Evolutionary conservation across 2,888 invertebrate species (phyloP).

Genomic region (Crossocerus cetratus): DNA sequence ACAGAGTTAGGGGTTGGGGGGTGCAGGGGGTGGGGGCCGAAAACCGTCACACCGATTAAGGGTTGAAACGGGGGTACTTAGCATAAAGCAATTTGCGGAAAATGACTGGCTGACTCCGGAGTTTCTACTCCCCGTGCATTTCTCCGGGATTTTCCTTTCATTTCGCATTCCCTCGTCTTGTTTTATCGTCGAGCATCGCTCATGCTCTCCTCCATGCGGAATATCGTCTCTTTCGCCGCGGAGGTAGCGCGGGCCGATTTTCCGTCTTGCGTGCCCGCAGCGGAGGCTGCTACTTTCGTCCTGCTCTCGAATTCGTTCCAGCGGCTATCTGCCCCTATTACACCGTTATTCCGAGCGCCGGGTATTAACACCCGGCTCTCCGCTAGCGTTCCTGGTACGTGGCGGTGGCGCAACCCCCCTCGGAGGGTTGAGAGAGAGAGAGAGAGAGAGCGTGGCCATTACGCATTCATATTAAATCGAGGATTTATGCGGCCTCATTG

Average conservation of each 20-base stretch:
- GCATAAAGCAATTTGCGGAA: too few relatives aligned
- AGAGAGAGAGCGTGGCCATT: too few relatives aligned
- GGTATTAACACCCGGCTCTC: conserved; percentile 4
- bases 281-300: not conserved
- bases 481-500: conserved; percentile 54
- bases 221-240: not conserved
- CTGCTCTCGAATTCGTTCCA: conserved; percentile 4
- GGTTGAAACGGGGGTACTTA: too few relatives aligned
- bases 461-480: conserved; percentile 55
- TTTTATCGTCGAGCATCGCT: not conserved
- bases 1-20: too few relatives aligned
- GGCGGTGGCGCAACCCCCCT: too few relatives aligned
- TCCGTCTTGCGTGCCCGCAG: not conserved
- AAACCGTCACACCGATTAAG: too few relatives aligned
- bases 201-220: not conserved
- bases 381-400: too few relatives aligned
- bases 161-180: not conserved
- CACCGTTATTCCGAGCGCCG: not conserved
- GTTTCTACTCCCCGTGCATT: too few relatives aligned
- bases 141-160: not conserved
- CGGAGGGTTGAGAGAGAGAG: too few relatives aligned
- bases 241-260: not conserved
- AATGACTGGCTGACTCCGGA: too few relatives aligned
- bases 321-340: conserved; percentile 7
- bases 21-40: too few relatives aligned